Percentiles rank a stretch among this genome's conserved stretches.
Evolutionary conservation across 2,888 invertebrate species (phyloP).

Genomic region (Drosophila testacea): DNA sequence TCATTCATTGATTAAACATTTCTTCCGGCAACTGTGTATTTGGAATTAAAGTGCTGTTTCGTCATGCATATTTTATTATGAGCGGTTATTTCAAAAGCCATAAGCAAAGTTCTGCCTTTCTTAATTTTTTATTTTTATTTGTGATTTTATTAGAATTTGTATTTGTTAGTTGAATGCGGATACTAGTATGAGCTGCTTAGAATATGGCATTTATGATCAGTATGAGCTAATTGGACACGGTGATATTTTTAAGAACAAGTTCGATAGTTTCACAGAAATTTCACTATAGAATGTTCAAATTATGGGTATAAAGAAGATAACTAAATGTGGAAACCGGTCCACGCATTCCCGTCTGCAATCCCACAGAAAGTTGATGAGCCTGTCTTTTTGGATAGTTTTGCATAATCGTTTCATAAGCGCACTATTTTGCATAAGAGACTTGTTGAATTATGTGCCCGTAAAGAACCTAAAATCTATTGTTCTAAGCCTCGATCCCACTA

Average conservation of each 20-base stretch:
- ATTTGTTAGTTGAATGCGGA: constrained; percentile 40
- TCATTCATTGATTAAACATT: constrained; percentile 42
- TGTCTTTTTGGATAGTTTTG: constrained; percentile 70
- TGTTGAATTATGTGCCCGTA: constrained; percentile 69
- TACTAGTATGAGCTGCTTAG: constrained; percentile 23
- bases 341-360: constrained; percentile 56
- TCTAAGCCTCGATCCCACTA: constrained; percentile 47
- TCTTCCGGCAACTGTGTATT: constrained; percentile 40
- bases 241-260: constrained; percentile 59
- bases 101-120: constrained; percentile 32
- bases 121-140: constrained; percentile 25
- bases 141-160: constrained; percentile 16
- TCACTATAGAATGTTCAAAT: constrained; percentile 32
- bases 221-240: constrained; percentile 42
- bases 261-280: constrained; percentile 63
- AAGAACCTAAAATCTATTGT: constrained; percentile 62
- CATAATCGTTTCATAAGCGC: constrained; percentile 79
- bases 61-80: constrained; percentile 49
- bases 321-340: constrained; percentile 65
- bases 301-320: constrained; percentile 26
- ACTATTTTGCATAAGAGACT: constrained; percentile 73
- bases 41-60: constrained; percentile 30
- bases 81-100: constrained; percentile 35
- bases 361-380: constrained; percentile 54
- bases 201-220: constrained; percentile 34